These are phyloP conservation scores for Platalea minor DNA, from an alignment of 2,797 vertebrate species.

Conservation along the genomic window DNA sequence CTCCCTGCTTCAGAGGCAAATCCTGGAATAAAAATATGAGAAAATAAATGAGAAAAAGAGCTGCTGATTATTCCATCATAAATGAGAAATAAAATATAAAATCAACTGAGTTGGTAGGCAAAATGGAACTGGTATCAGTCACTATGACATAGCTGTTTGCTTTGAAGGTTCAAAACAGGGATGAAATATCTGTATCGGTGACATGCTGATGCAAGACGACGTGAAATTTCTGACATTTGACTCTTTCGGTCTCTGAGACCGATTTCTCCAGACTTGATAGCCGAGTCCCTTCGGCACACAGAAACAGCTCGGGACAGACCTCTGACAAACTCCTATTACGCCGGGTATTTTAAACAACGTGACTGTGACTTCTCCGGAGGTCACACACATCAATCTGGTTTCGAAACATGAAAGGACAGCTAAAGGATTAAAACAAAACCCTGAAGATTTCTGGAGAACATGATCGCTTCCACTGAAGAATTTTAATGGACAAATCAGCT, in stretches of 20 bases:
- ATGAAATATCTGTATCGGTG: neutral
- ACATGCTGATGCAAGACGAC: neutral
- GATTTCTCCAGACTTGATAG: neutral
- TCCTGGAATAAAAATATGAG: conserved; percentile 99
- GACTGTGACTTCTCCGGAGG: neutral
- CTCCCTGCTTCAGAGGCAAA: conserved; percentile 99
- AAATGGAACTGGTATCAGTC: conserved; percentile 83
- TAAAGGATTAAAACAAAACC: neutral
- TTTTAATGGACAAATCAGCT: neutral
- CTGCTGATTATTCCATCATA: conserved; percentile 91
- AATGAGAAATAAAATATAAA: conserved; percentile 80
- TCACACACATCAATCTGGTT: neutral
- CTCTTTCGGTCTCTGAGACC: neutral
- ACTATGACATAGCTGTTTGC: neutral
- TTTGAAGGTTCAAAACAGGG: conserved; percentile 34
- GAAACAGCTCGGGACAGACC: neutral
- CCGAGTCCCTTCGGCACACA: neutral
- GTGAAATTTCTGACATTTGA: neutral
- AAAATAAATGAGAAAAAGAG: conserved; percentile 99
- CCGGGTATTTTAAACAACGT: neutral
- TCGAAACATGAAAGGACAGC: neutral
- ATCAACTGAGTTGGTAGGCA: conserved; percentile 74
- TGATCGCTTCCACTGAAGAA: neutral
- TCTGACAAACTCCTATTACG: neutral
- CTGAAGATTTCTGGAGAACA: conserved; percentile 4